Base-by-base conservation (phyloP, 2,113 vertebrate species). In the Phalacrocorax brasilianus region DNA sequence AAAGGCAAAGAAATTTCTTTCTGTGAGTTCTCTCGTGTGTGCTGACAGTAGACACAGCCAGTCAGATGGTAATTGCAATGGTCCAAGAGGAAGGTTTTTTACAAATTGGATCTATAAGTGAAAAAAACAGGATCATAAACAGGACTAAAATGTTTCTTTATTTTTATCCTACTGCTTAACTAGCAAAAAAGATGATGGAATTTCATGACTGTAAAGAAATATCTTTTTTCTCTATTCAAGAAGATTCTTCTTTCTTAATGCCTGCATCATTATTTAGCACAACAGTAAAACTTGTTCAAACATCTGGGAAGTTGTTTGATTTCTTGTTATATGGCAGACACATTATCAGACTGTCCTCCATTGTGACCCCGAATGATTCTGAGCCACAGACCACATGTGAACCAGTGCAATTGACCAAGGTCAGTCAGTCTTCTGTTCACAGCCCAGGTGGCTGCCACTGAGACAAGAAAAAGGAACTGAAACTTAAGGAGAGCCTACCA, bases 401-500 rank as follows among this genome's bases (percentile, higher is more conserved):
- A 92, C 53, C 56, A 33, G 26, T 35, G 32, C 28, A 82, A 35
- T 13, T 66, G 76, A 91, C 49, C 59, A 77, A 75, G 76, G 73
- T 92, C 87, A 63, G 18, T 22, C 50, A 55, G 35, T 14, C 55
- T 91, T 72, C 59, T 73, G 19, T 91, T 92, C 50, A 66, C n/a
- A 79, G 81, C 45, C 42, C 95, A 85, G 38, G 49, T 85, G 89
- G 49, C 73, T 93, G 73, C 63, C 65, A 62, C 0, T 17, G 73
- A 78, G 80, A 80, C 11, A 65, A 52, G 33, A 78, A 93, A 83
- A 89, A 66, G 62, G 21, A 7, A 58, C 35, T 63, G 96, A 97
- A 97, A 97, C 40, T n/a, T 76, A 90, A 97, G 93, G 9, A 95
- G 71, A 75, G 30, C 8, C 52, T 72, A 23, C 84, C 11, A 63